Percentiles rank a stretch among this genome's conserved stretches.
These are phyloP conservation scores for Pedionomus torquatus DNA, from an alignment of 2,113 vertebrate genomes.

Conservation along the genomic window DNA sequence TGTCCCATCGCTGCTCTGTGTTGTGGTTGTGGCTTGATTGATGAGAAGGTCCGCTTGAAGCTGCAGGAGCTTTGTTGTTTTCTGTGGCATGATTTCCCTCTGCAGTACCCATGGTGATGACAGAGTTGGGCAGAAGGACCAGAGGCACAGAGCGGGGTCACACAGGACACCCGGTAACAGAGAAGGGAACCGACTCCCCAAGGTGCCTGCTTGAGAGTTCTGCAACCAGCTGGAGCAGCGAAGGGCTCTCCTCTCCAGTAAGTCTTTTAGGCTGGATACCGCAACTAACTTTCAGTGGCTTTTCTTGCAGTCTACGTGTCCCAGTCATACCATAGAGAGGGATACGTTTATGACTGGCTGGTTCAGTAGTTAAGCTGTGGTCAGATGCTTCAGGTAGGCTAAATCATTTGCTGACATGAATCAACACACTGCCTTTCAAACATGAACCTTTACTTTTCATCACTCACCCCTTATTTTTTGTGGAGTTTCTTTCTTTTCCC, in stretches of 20 bases:
- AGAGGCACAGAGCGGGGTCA: neutral
- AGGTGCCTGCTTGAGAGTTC: neutral
- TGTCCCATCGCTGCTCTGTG: neutral
- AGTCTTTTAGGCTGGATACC: neutral
- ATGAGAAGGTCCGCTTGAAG: neutral
- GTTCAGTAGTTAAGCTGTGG: neutral
- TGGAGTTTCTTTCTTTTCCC: neutral
- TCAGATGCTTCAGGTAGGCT: neutral
- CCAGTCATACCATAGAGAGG: neutral
- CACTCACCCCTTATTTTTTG: neutral
- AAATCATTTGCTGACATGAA: neutral
- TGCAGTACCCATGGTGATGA: neutral
- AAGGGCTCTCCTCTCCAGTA: neutral
- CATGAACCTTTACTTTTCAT: neutral
- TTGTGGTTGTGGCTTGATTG: neutral
- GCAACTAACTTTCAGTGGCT: neutral
- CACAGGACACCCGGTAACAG: fast-evolving
- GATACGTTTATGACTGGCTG: neutral
- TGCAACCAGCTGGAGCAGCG: neutral
- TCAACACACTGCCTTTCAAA: neutral
- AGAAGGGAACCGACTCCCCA: neutral
- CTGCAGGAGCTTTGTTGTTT: neutral
- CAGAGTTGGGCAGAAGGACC: neutral
- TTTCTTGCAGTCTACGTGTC: neutral
- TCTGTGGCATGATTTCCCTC: neutral